Evolutionary conservation across 2,797 vertebrate genomes (phyloP), one percentile per base, ranked within the genome.

Genomic region (Chelidonichthys spinosus): DNA sequence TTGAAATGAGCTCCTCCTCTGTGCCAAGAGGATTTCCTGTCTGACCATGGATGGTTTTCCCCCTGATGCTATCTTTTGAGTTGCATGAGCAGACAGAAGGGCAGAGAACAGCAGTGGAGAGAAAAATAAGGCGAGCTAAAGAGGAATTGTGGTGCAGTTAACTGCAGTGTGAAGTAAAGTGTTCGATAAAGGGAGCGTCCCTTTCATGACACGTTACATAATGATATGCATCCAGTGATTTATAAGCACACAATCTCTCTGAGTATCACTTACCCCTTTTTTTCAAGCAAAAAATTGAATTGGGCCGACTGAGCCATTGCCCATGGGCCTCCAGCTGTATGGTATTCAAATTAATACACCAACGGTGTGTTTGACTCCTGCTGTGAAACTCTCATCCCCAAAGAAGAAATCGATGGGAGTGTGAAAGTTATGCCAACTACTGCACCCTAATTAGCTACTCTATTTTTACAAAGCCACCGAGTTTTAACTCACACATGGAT

Each of bases 141-240:
- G 59, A 61, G 74, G 17, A 79, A 66, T 43, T 10, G 13, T 36
- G 42, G 17, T 65, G 78, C 59, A 79, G 56, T 63, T 76, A 85
- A 80, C 72, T 70, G 52, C 74, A 44, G 71, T 54, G 44, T 43
- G 55, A 72, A 73, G 55, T 61, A 66, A 74, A 82, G 73, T 67
- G 65, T 71, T 80, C 68, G 63, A 43, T 62, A 74, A 75, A 72
- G 86, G 54, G 62, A 74, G 71, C 55, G 71, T 82, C 72, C 59
- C 54, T 81, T 76, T 72, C 83, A 76, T 76, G 39, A 33, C 65
- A 75, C 32, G 56, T 55, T 42, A 42, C 69, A 78, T 88, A 82
- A 89, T 86, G 76, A 65, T 76, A 84, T 88, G 79, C 85, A 82
- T 81, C 63, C 63, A 36, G 76, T 86, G 81, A 90, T 86, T 89